phyloP scores from a whole-genome alignment of 2,113 vertebrate genomes.

The Varanus komodoensis region DNA sequence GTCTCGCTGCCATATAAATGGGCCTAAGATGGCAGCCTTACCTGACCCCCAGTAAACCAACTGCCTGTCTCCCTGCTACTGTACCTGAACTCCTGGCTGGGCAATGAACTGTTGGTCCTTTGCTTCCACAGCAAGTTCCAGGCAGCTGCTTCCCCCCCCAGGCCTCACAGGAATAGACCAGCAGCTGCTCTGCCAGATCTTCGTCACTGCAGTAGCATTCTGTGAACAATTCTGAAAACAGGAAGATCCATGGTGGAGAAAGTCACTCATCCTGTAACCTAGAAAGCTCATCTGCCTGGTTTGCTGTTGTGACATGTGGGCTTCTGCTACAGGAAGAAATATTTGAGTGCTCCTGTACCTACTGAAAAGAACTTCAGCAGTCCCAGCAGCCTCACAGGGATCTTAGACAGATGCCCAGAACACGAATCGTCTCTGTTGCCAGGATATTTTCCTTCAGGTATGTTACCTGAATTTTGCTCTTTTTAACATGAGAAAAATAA shows the following conservation, averaged over 20 bases:
- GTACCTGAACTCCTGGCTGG: constrained; percentile 95
- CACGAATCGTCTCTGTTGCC: no score
- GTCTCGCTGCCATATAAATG: not conserved
- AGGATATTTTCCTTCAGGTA: not conserved
- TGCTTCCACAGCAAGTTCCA: constrained; percentile 92
- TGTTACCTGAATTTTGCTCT: not conserved
- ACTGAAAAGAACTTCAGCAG: no score
- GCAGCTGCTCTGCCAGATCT: constrained; percentile 86
- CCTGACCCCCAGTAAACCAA: not conserved
- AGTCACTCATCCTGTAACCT: not conserved
- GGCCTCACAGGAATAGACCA: constrained; percentile 86
- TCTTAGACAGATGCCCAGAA: no score
- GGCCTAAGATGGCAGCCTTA: not conserved
- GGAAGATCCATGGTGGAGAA: not conserved
- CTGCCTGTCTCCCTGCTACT: not conserved
- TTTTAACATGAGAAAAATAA: not conserved
- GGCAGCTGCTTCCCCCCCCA: constrained; percentile 91
- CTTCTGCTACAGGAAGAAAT: not conserved
- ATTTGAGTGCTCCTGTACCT: not conserved
- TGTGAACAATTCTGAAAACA: constrained; percentile 84
- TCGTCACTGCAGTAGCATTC: constrained; percentile 87
- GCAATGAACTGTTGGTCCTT: constrained; percentile 91
- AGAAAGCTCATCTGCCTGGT: not conserved
- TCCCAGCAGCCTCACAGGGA: no score
- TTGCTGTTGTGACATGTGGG: not conserved